phyloP scores from a whole-genome alignment of 2,113 vertebrate species.

The Tachysurus vachellii region DNA sequence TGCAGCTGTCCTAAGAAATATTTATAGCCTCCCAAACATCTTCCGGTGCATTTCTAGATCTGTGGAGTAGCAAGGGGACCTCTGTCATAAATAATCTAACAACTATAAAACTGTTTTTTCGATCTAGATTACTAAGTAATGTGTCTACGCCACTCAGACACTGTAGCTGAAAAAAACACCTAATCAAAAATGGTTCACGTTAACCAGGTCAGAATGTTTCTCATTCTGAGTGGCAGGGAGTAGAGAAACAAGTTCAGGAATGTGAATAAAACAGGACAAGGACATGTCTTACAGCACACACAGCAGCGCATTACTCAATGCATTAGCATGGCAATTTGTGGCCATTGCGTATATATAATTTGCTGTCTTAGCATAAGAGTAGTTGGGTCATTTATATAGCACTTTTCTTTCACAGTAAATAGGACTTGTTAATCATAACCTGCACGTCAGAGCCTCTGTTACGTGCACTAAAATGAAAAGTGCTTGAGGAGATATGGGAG shows the following conservation, averaged over 20 bases:
- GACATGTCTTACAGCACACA: conserved; percentile 26
- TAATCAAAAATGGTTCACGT: conserved; percentile 10
- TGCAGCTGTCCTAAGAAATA: conserved; percentile 34
- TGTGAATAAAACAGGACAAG: conserved; percentile 25
- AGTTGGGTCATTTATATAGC: conserved; percentile 44
- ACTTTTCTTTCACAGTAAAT: conserved; percentile 31
- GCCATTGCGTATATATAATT: conserved; percentile 44
- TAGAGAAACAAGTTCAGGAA: conserved; percentile 19
- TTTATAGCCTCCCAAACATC: conserved; percentile 43
- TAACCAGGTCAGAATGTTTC: conserved; percentile 27
- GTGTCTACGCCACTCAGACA: not conserved
- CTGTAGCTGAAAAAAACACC: not conserved
- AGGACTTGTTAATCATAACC: conserved; percentile 34
- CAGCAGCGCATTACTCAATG: conserved; percentile 32
- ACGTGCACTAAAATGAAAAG: conserved; percentile 39
- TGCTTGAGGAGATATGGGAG: conserved; percentile 36
- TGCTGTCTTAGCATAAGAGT: conserved; percentile 45
- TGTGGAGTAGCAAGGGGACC: conserved; percentile 26
- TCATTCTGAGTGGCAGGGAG: not conserved
- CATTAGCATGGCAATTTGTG: conserved; percentile 43
- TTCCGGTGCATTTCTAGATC: conserved; percentile 40
- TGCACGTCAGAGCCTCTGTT: conserved; percentile 16
- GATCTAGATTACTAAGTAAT: conserved; percentile 16
- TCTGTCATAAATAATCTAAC: conserved; percentile 47
- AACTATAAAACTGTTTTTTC: conserved; percentile 17